phyloP scores from a whole-genome alignment of 2,888 invertebrate species.

The Cosmia trapezina region DNA sequence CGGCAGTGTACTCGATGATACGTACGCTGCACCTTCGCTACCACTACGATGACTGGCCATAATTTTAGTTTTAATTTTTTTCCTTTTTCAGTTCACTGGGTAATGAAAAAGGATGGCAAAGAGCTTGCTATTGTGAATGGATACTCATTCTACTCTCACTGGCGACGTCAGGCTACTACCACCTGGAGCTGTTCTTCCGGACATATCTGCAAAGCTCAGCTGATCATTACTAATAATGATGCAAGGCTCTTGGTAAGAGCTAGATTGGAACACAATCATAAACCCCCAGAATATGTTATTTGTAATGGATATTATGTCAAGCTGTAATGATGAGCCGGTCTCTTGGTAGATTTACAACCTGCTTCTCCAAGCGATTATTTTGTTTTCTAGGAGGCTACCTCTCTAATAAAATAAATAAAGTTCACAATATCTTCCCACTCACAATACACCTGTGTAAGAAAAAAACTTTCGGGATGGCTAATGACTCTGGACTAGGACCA shows the following conservation, averaged over 20 bases:
- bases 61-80: neutral
- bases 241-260: slow-evolving; percentile 50
- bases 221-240: slow-evolving; percentile 47
- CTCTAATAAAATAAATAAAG: no score
- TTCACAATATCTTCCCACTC: no score
- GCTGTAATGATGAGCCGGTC: neutral
- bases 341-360: no score
- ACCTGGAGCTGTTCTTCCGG: slow-evolving; percentile 70
- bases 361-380: no score
- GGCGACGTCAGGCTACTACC: slow-evolving; percentile 33
- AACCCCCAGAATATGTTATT: slow-evolving; percentile 54
- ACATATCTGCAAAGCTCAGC: slow-evolving; percentile 63
- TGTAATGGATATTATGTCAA: slow-evolving; percentile 28
- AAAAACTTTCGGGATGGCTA: no score
- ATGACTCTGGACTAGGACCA: no score
- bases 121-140: slow-evolving; percentile 67
- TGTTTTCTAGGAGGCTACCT: no score
- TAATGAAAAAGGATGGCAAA: slow-evolving; percentile 60
- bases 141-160: slow-evolving; percentile 67
- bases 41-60: neutral
- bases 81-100: slow-evolving; percentile 48
- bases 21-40: neutral
- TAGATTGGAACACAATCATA: slow-evolving; percentile 85
- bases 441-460: no score
- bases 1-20: no score